Evolutionary conservation across 1,140 invertebrate species (phyloP).

Genomic region (Drosophila bocki): DNA sequence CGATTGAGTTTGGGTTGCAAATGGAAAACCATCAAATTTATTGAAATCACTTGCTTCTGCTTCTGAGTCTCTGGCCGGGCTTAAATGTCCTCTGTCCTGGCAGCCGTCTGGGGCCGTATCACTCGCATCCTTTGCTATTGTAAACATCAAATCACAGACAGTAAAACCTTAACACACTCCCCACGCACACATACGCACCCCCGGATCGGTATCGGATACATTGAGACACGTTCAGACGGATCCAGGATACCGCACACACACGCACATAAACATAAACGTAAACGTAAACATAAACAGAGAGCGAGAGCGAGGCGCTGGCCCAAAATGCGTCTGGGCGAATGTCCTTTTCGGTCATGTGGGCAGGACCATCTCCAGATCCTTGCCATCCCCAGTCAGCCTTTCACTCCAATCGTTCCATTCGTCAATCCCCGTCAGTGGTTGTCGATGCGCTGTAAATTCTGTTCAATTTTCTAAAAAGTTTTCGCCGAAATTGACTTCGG

Average conservation of each 20-base stretch:
- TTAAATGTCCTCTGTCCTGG: slow-evolving; percentile 41
- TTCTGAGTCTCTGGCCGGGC: slow-evolving; percentile 37
- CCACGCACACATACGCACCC: not conserved
- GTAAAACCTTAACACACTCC: slow-evolving; percentile 67
- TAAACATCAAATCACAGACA: slow-evolving; percentile 84
- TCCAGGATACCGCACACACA: slow-evolving; percentile 51
- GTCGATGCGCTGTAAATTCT: slow-evolving; percentile 69
- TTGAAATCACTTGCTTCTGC: slow-evolving; percentile 80
- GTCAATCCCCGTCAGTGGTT: slow-evolving; percentile 55
- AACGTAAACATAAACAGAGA: slow-evolving; percentile 56
- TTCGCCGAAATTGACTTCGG: slow-evolving; percentile 65
- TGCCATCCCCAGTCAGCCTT: slow-evolving; percentile 1
- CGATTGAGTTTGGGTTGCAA: slow-evolving; percentile 84
- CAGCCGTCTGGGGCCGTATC: slow-evolving; percentile 48
- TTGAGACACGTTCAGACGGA: slow-evolving; percentile 33
- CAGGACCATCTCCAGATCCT: not conserved
- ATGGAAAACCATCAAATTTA: slow-evolving; percentile 85
- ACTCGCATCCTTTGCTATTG: slow-evolving; percentile 77
- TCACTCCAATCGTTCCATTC: slow-evolving; percentile 37
- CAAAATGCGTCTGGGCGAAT: slow-evolving; percentile 62
- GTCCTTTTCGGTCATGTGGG: slow-evolving; percentile 74
- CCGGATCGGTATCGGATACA: slow-evolving; percentile 4
- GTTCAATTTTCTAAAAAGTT: slow-evolving; percentile 83
- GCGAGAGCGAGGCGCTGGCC: slow-evolving; percentile 32
- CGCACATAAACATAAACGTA: slow-evolving; percentile 73